Percentiles rank a stretch among this genome's conserved stretches.
phyloP scores from a whole-genome alignment of 2,113 vertebrate genomes.

The Calonectris borealis region DNA sequence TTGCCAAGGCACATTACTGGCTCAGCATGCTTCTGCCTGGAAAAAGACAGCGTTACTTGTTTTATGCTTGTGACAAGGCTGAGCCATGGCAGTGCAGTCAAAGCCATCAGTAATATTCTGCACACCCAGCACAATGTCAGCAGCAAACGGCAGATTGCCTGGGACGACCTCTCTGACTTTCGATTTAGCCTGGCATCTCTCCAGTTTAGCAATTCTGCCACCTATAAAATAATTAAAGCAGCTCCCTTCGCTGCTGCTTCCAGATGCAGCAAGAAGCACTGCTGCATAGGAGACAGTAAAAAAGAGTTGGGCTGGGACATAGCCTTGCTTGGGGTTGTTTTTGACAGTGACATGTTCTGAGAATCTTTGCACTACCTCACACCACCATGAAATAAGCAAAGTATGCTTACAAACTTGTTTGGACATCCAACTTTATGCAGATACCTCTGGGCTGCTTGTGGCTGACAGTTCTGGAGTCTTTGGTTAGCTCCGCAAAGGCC shows the following conservation, averaged over 20 bases:
- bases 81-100: background rate
- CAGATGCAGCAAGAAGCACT: background rate
- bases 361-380: background rate
- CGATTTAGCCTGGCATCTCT: background rate
- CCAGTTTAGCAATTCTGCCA: slow-evolving; percentile 19
- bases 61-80: background rate
- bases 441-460: background rate
- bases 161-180: background rate
- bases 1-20: background rate
- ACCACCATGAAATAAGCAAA: background rate
- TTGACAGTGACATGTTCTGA: slow-evolving; percentile 28
- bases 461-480: background rate
- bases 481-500: background rate
- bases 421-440: background rate
- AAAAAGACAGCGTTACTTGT: background rate
- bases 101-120: background rate
- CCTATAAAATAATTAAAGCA: slow-evolving; percentile 14
- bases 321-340: background rate
- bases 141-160: background rate
- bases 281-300: background rate
- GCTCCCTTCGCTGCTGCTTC: background rate
- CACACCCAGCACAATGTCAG: background rate
- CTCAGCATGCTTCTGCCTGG: background rate
- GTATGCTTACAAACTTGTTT: background rate
- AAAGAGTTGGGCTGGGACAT: background rate